Evolutionary conservation across 2,888 invertebrate genomes (phyloP).

Genomic region (Lacanobia oleracea): DNA sequence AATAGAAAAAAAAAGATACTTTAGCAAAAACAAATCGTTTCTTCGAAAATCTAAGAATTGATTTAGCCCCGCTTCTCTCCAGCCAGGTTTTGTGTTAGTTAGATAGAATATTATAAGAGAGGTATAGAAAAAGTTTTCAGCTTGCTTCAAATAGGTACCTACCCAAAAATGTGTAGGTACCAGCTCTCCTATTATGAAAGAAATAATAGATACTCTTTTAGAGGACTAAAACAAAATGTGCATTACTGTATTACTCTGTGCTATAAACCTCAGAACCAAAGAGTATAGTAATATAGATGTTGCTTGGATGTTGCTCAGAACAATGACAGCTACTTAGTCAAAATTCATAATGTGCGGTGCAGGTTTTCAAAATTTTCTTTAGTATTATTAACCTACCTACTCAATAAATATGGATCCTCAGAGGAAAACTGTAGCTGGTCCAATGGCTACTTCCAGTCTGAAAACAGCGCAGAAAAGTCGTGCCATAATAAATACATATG

Average conservation of each 20-base stretch:
- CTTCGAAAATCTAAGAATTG: no score
- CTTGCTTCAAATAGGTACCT: no score
- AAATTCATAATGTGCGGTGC: slow-evolving; percentile 29
- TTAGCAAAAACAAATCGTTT: no score
- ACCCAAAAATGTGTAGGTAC: no score
- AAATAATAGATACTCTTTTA: neutral
- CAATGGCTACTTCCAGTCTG: slow-evolving; percentile 78
- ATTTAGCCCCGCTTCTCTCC: no score
- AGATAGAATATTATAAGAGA: no score
- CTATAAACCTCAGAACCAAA: neutral
- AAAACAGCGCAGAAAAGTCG: slow-evolving; percentile 78
- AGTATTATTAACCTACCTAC: slow-evolving; percentile 4
- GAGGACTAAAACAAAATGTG: neutral
- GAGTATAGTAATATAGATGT: no score
- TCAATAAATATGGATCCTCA: slow-evolving; percentile 78
- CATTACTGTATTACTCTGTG: slow-evolving; percentile 21
- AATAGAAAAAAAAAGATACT: no score
- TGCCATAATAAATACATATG: slow-evolving; percentile 71
- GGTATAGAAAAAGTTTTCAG: no score
- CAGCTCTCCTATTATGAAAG: no score
- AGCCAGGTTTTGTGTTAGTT: no score
- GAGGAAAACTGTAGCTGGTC: slow-evolving; percentile 79
- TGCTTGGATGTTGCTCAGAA: no score
- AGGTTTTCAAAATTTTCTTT: slow-evolving; percentile 7
- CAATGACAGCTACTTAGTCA: slow-evolving; percentile 44